phyloP scores from a whole-genome alignment of 2,888 invertebrate genomes.

The Sarcophaga variegata region DNA sequence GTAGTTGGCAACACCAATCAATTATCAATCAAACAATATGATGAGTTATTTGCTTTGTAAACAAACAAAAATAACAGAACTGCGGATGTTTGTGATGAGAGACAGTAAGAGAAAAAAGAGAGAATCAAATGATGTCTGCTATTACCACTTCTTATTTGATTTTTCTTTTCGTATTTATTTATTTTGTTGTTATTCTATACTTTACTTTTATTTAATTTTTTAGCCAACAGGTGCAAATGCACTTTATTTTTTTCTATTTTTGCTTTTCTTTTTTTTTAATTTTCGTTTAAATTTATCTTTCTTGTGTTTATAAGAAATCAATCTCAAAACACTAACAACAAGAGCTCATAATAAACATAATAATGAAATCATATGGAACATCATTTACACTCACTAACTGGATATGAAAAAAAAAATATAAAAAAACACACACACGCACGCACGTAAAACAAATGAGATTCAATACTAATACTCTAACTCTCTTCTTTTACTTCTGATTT shows the following conservation, averaged over 20 bases:
- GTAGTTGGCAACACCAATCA: conserved; percentile 36
- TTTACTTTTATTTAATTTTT: conserved; percentile 36
- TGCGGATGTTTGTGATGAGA: background rate
- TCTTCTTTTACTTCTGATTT: background rate
- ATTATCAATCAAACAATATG: conserved; percentile 6
- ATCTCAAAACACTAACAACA: conserved; percentile 11
- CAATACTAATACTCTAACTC: background rate
- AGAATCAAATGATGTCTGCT: background rate
- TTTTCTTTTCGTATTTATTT: conserved; percentile 27
- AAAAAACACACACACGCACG: background rate
- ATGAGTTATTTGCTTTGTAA: conserved; percentile 14
- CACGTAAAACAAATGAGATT: background rate
- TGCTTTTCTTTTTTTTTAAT: too few species aligned
- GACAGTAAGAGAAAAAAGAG: background rate
- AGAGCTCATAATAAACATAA: conserved; percentile 15
- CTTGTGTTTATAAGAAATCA: background rate
- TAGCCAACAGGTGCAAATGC: conserved; percentile 52
- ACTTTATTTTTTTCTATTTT: conserved; percentile 21
- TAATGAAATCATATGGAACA: conserved; percentile 18
- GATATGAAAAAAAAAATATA: background rate
- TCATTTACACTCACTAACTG: conserved; percentile 7
- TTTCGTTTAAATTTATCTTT: conserved; percentile 25
- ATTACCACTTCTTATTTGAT: conserved; percentile 11
- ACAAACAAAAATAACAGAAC: background rate
- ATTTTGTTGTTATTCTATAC: conserved; percentile 4